phyloP scores from a whole-genome alignment of 2,113 vertebrate genomes.

The Odocoileus hemionus region DNA sequence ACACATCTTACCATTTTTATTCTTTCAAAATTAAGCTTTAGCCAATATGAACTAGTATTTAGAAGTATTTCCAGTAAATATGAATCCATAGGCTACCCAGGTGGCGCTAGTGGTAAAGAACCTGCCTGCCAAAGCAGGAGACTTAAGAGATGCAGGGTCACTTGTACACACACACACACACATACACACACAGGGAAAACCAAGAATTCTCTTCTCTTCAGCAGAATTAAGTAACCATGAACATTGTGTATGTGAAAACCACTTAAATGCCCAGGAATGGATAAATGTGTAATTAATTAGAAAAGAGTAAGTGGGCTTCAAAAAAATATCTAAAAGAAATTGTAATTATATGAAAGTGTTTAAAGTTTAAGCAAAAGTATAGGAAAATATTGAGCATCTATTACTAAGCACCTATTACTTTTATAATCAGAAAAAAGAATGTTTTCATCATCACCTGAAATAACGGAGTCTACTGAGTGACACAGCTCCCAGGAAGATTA shows the following conservation, averaged over 20 bases:
- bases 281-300: not conserved
- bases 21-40: slow-evolving; percentile 15
- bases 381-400: not conserved
- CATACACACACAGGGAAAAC: not conserved
- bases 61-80: not conserved
- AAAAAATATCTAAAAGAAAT: not conserved
- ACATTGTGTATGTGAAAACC: not conserved
- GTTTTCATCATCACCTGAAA: not conserved
- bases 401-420: not conserved
- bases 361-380: not conserved
- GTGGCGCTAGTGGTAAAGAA: not conserved
- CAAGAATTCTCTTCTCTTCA: not conserved
- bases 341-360: not conserved
- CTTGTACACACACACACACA: not conserved
- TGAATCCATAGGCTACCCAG: not conserved
- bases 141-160: not conserved
- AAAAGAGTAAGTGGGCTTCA: not conserved
- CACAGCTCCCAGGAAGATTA: not conserved
- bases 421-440: not conserved
- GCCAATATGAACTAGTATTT: not conserved
- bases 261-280: not conserved
- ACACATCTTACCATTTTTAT: not conserved
- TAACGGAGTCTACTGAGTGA: not conserved
- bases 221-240: not conserved
- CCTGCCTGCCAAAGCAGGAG: not conserved